Base-by-base conservation (phyloP, 2,797 vertebrate species). In the Carduelis carduelis region DNA sequence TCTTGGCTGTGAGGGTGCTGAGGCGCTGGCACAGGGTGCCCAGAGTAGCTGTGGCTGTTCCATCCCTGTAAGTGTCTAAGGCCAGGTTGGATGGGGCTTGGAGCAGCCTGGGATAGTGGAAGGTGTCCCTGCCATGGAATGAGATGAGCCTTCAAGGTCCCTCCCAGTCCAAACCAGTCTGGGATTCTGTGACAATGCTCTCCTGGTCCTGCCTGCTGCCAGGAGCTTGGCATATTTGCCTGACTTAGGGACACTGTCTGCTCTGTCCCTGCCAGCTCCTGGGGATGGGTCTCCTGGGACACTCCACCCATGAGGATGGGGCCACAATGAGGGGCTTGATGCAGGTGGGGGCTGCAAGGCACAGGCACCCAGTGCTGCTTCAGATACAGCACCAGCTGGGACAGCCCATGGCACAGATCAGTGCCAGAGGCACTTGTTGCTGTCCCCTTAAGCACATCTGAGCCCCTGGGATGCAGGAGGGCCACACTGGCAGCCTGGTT, bases 1-100 rank as follows among this genome's bases (percentile, higher is more conserved):
- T 82, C 0, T 3, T 55, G 3, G 2, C 20, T 44, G 16, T 6
- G 20, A n/a, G 11, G 27, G 2, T 30, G 63, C 9, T 0, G 0
- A 44, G 32, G 6, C 49, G 9, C 56, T 69, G 32, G 49, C 27
- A 15, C 11, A n/a, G 39, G 17, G 0, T 74, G 26, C 18, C 39
- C 22, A 35, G 41, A 37, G 63, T 0, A 63, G 28, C 24, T 83
- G 56, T 50, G 71, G n/a, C 49, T 50, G 23, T 6, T 12, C 22
- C 61, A 32, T 60, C 34, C 32, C 27, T 70, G 56, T 16, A 0
- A 69, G 43, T 49, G 49, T 7, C 4, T 35, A 14, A 69, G 28
- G 43, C 6, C 50, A 70, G 57, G 28, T 0, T 83, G 64, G 43
- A 8, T 0, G 0, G 57, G 39, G 11, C 44, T 26, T 27, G 53